Evolutionary conservation across 2,888 invertebrate species (phyloP).

Genomic region (Ophion slaviceki): DNA sequence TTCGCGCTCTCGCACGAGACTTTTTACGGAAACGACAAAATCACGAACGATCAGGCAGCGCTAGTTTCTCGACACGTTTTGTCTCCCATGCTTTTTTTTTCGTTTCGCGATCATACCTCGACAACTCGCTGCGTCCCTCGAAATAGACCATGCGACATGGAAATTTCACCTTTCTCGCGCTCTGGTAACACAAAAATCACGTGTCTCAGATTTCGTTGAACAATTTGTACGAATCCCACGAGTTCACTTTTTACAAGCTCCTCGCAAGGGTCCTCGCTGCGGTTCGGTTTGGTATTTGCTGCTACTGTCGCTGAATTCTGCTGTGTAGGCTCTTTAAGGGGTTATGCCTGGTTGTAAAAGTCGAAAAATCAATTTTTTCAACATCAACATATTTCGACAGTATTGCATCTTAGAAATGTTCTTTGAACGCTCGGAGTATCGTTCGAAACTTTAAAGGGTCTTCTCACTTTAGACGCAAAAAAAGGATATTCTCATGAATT

Average conservation of each 20-base stretch:
- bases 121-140: background rate
- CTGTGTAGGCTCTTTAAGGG: background rate
- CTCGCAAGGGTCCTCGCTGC: background rate
- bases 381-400: too few relatives aligned
- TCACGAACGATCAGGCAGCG: constrained; percentile 27
- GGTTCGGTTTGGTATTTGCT: background rate
- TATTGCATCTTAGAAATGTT: too few relatives aligned
- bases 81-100: background rate
- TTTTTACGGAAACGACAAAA: constrained; percentile 47
- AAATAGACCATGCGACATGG: background rate
- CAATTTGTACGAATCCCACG: background rate
- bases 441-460: too few relatives aligned
- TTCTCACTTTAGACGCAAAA: too few relatives aligned
- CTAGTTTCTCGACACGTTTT: constrained; percentile 36
- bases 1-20: constrained; percentile 27
- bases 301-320: background rate
- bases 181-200: background rate
- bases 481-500: too few relatives aligned
- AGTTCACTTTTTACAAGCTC: background rate
- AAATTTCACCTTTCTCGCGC: background rate
- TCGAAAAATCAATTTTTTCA: background rate
- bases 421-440: too few relatives aligned
- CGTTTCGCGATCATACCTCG: constrained; percentile 2
- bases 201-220: background rate
- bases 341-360: background rate